Percentiles rank a stretch among this genome's conserved stretches.
These are phyloP conservation scores for Campodea augens DNA, from an alignment of 1,140 invertebrate genomes.

Conservation along the genomic window DNA sequence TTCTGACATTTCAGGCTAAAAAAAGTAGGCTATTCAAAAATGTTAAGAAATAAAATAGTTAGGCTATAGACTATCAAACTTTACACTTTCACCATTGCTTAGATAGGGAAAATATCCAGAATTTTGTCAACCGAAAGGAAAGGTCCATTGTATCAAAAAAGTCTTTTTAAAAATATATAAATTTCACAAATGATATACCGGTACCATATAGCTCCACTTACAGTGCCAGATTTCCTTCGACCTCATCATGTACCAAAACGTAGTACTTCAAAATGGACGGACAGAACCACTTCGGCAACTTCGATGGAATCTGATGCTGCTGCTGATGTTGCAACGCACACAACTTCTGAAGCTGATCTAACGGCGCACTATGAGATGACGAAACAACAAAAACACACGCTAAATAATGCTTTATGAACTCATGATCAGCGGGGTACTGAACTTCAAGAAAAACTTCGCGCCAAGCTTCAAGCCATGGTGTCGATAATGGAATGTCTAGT, in stretches of 20 bases:
- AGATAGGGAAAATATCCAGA: no score
- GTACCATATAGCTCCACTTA: no score
- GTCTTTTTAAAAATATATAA: no score
- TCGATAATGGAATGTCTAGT: slow-evolving; percentile 45
- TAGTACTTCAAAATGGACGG: background rate
- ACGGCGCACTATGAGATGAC: background rate
- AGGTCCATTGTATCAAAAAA: no score
- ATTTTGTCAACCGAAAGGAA: no score
- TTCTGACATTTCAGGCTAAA: no score
- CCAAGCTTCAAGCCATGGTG: slow-evolving; percentile 95
- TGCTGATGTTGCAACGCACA: background rate
- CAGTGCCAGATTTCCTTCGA: background rate
- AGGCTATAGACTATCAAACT: no score
- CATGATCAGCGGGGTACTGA: slow-evolving; percentile 80
- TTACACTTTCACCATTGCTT: no score
- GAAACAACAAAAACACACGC: slow-evolving; percentile 40
- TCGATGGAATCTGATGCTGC: background rate
- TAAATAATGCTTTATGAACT: slow-evolving; percentile 85
- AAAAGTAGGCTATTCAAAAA: no score
- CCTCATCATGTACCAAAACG: background rate
- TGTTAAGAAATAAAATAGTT: no score
- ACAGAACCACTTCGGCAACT: background rate
- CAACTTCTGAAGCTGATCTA: background rate
- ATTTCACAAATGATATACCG: no score
- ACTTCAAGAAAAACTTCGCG: slow-evolving; percentile 75